Percentiles rank a stretch among this genome's conserved stretches.
phyloP scores from a whole-genome alignment of 2,113 vertebrate genomes.

The Thamnophis sirtalis region DNA sequence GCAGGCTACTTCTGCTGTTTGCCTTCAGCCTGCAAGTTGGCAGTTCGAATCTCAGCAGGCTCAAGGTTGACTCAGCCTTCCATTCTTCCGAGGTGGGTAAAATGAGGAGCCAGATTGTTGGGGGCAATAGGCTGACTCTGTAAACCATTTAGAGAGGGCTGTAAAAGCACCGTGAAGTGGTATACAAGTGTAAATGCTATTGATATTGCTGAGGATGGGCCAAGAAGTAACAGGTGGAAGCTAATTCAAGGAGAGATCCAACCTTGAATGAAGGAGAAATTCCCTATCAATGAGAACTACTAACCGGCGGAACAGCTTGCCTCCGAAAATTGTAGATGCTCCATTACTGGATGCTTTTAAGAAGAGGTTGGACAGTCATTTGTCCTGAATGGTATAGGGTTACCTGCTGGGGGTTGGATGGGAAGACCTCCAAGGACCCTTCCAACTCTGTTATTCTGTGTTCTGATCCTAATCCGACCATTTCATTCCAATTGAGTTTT shows the following conservation, averaged over 20 bases:
- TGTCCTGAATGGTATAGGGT: not conserved
- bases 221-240: not conserved
- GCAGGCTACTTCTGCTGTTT: too few species aligned
- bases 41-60: too few species aligned
- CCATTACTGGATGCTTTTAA: not conserved
- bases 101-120: too few species aligned
- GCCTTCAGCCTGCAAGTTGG: too few species aligned
- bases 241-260: not conserved
- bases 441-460: not conserved
- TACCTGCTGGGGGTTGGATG: not conserved
- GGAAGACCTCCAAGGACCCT: not conserved
- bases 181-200: too few species aligned
- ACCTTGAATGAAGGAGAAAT: not conserved
- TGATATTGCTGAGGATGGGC: too few species aligned
- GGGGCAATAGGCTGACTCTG: too few species aligned
- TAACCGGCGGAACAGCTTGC: fast-evolving
- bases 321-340: not conserved
- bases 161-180: too few species aligned
- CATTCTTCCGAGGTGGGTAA: too few species aligned
- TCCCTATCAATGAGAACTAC: not conserved
- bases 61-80: too few species aligned
- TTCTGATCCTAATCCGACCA: not conserved
- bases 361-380: too few species aligned
- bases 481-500: not conserved
- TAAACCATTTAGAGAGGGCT: too few species aligned